Percentiles rank a stretch among this genome's conserved stretches.
These are phyloP conservation scores for Phyllotreta striolata DNA, from an alignment of 2,888 invertebrate genomes.

Conservation along the genomic window DNA sequence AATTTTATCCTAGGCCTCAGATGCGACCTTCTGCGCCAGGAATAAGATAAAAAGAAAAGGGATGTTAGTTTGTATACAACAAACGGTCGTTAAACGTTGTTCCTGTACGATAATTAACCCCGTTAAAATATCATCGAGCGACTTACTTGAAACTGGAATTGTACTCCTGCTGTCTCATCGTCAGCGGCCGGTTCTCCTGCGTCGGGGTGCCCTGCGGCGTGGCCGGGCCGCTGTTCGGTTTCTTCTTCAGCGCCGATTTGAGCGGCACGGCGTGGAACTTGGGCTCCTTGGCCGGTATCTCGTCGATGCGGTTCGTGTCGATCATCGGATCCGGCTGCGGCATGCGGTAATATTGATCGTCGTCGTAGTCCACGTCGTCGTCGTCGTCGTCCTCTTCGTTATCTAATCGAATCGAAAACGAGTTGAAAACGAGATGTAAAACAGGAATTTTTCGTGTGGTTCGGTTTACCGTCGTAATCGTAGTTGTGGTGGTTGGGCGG, in stretches of 20 bases:
- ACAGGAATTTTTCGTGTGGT: too few relatives aligned
- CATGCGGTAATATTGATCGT: constrained; percentile 67
- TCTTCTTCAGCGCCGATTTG: constrained; percentile 91
- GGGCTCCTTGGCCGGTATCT: constrained; percentile 81
- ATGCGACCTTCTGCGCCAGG: constrained; percentile 79
- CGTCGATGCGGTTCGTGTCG: constrained; percentile 86
- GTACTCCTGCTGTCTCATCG: constrained; percentile 65
- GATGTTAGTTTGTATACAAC: not conserved
- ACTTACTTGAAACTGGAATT: constrained; percentile 85
- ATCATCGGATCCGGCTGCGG: constrained; percentile 72
- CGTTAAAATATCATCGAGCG: too few relatives aligned
- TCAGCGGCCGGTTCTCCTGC: constrained; percentile 73
- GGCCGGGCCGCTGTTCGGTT: constrained; percentile 71
- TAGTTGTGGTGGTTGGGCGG: constrained; percentile 61
- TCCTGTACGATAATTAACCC: too few relatives aligned
- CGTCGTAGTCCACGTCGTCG: constrained; percentile 58
- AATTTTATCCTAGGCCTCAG: constrained; percentile 91
- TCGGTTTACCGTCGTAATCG: constrained; percentile 70
- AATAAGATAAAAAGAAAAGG: constrained; percentile 57
- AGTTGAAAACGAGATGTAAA: not conserved
- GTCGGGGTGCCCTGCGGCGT: constrained; percentile 74
- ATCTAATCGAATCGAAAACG: constrained; percentile 21
- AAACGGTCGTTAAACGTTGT: not conserved
- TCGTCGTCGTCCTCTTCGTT: constrained; percentile 46
- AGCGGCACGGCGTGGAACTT: constrained; percentile 90